phyloP scores from a whole-genome alignment of 2,113 vertebrate genomes.

The Petrocephalus zakoni region DNA sequence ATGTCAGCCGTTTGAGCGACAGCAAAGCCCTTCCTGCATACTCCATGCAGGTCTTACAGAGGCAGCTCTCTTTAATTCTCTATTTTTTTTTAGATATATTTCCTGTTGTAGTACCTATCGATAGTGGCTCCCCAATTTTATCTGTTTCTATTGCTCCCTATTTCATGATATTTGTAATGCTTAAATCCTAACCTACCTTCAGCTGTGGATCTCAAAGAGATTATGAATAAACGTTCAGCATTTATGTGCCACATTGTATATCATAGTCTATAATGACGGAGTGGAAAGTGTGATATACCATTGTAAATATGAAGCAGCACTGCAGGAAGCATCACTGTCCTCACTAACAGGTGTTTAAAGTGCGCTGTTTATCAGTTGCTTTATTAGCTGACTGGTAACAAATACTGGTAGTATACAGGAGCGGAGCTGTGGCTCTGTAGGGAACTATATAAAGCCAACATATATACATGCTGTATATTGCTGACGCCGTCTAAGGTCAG shows the following conservation, averaged over 20 bases:
- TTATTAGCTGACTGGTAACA: neutral
- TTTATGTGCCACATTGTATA: neutral
- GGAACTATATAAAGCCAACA: neutral
- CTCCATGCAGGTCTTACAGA: neutral
- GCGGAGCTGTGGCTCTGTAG: neutral
- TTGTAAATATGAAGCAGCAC: neutral
- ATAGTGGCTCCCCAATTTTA: neutral
- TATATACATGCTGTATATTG: neutral
- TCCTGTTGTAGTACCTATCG: neutral
- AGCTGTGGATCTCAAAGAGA: neutral
- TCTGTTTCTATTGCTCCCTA: neutral
- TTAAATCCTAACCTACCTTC: neutral
- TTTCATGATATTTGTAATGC: neutral
- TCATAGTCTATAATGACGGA: neutral
- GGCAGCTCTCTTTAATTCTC: neutral
- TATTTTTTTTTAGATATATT: neutral
- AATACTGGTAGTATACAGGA: neutral
- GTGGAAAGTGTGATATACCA: neutral
- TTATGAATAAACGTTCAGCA: neutral
- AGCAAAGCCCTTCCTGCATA: neutral
- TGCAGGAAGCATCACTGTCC: neutral
- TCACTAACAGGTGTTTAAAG: neutral
- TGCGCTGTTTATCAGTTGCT: neutral
- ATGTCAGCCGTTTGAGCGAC: neutral
- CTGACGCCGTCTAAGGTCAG: neutral